Evolutionary conservation across 1,140 invertebrate species (phyloP).

Genomic region (Drosophila nasuta): DNA sequence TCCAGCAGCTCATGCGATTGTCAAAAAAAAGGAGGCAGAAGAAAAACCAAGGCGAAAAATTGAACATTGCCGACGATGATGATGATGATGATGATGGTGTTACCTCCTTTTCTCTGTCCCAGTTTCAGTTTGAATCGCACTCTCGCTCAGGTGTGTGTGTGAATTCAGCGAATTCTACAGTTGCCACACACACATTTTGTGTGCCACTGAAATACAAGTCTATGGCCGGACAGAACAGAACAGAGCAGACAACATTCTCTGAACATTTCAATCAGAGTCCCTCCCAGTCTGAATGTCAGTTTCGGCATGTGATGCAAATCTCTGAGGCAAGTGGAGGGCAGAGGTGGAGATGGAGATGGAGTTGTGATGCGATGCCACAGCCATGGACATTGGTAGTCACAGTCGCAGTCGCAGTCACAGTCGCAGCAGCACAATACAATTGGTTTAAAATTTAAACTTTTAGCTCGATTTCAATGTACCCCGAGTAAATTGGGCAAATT

Average conservation of each 20-base stretch:
- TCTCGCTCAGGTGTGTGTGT: constrained; percentile 36
- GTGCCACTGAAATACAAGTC: neutral
- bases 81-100: constrained; percentile 52
- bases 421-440: constrained; percentile 26
- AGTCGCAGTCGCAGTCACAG: neutral
- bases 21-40: neutral
- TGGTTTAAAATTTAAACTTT: constrained; percentile 65
- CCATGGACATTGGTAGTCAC: constrained; percentile 15
- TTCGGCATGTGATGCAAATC: constrained; percentile 54
- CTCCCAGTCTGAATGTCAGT: constrained; percentile 10
- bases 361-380: constrained; percentile 7
- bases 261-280: constrained; percentile 72
- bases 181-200: neutral
- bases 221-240: constrained; percentile 43
- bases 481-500: constrained; percentile 36
- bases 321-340: constrained; percentile 8
- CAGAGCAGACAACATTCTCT: constrained; percentile 34
- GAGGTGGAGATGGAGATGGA: constrained; percentile 9
- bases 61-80: neutral
- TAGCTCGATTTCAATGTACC: constrained; percentile 44
- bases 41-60: neutral
- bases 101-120: constrained; percentile 12
- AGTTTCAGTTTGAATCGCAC: neutral
- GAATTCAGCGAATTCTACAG: neutral
- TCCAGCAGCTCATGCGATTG: constrained; percentile 20